Conservation (phyloP, 2,888 invertebrate species). For the Mesoligia furuncula region DNA sequence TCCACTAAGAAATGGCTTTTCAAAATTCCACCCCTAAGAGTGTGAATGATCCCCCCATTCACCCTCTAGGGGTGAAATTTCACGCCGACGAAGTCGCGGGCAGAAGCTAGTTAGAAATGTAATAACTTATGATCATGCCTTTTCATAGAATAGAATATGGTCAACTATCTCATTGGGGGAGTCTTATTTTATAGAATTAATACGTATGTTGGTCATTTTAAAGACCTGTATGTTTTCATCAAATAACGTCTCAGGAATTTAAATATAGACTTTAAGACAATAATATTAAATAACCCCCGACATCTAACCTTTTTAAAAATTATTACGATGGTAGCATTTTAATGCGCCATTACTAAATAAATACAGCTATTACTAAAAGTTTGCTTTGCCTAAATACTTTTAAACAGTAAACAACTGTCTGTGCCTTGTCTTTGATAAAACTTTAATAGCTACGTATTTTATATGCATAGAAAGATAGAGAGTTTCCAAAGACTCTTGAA, state of each 20-base stretch:
- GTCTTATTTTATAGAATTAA: too few relatives aligned
- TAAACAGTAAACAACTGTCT: background rate
- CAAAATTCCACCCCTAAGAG: too few relatives aligned
- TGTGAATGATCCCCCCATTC: too few relatives aligned
- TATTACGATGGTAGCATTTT: conserved; percentile 34
- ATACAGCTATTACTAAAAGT: conserved; percentile 11
- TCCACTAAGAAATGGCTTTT: too few relatives aligned
- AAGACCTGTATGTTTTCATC: conserved; percentile 33
- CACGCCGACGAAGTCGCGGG: too few relatives aligned
- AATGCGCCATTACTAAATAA: conserved; percentile 7
- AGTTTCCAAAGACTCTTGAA: background rate
- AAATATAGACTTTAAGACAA: conserved; percentile 64
- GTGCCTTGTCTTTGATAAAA: conserved; percentile 9
- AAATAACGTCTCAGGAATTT: conserved; percentile 64
- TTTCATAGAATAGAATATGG: too few relatives aligned
- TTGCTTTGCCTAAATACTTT: background rate
- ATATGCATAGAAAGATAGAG: background rate
- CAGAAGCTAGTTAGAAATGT: too few relatives aligned
- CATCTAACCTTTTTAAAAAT: conserved; percentile 50
- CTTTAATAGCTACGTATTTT: conserved; percentile 5
- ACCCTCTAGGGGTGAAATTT: too few relatives aligned
- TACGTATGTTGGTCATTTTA: background rate
- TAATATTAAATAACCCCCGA: conserved; percentile 55
- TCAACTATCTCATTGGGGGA: too few relatives aligned
- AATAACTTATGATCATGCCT: too few relatives aligned